These are phyloP conservation scores for Odontothrips loti DNA, from an alignment of 2,888 invertebrate species.

Conservation along the genomic window DNA sequence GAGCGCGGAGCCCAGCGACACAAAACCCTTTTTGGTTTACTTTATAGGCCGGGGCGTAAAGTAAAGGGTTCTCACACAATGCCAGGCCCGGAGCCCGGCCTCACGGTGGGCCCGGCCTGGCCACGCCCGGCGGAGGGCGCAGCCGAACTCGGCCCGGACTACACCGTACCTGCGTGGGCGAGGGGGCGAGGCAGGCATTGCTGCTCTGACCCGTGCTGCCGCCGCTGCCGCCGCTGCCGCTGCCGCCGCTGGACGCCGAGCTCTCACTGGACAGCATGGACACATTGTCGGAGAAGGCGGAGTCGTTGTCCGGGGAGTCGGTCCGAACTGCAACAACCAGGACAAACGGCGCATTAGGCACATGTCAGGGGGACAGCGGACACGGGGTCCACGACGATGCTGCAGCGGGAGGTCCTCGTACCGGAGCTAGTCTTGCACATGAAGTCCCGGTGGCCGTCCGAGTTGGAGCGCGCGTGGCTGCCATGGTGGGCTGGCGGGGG, in stretches of 20 bases:
- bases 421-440: constrained; percentile 22
- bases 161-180: constrained; percentile 36
- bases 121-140: no score
- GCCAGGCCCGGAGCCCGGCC: no score
- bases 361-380: constrained; percentile 45
- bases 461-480: constrained; percentile 18
- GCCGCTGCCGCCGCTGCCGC: constrained; percentile 44
- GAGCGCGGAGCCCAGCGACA: neutral
- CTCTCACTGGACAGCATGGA: constrained; percentile 90
- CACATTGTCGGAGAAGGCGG: constrained; percentile 96
- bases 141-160: no score
- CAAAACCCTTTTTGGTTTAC: constrained; percentile 3
- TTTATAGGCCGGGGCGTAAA: neutral
- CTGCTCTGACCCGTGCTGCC: constrained; percentile 42
- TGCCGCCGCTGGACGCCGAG: constrained; percentile 84
- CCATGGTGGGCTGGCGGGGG: neutral
- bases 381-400: constrained; percentile 48
- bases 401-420: constrained; percentile 39
- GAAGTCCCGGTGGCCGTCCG: constrained; percentile 21
- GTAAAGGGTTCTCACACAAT: neutral
- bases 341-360: constrained; percentile 8
- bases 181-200: constrained; percentile 35
- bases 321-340: constrained; percentile 55
- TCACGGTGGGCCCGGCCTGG: neutral
- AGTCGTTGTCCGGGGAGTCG: constrained; percentile 96